Evolutionary conservation across 2,113 vertebrate species (phyloP).

Genomic region (Nanorana parkeri): DNA sequence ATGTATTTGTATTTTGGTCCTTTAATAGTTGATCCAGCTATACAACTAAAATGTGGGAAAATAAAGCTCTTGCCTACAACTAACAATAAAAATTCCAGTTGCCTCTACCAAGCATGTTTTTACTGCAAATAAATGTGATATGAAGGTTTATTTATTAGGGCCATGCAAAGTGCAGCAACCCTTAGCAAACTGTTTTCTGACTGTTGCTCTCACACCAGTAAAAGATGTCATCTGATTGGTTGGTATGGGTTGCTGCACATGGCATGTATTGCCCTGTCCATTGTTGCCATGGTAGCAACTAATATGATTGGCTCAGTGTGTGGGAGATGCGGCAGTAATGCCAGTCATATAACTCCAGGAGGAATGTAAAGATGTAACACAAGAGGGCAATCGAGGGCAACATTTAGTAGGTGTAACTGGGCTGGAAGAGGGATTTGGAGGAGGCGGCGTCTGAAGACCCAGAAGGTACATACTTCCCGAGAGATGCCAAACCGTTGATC

Average conservation of each 20-base stretch:
- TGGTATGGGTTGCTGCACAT: too few relatives aligned
- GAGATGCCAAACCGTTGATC: slow-evolving; percentile 90
- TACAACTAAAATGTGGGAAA: neutral
- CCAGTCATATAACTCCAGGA: neutral
- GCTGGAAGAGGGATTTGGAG: slow-evolving; percentile 87
- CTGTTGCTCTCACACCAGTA: too few relatives aligned
- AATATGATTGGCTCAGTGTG: neutral
- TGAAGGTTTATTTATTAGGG: too few relatives aligned
- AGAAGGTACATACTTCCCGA: slow-evolving; percentile 84
- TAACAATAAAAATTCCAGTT: neutral
- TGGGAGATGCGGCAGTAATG: neutral
- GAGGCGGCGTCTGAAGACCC: slow-evolving; percentile 79
- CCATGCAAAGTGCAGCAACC: too few relatives aligned
- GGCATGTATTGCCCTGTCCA: too few relatives aligned
- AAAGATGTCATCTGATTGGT: too few relatives aligned
- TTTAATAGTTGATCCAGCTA: neutral
- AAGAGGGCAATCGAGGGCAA: neutral
- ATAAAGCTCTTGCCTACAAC: neutral
- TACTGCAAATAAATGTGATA: neutral
- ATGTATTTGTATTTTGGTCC: neutral
- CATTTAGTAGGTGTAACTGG: slow-evolving; percentile 87
- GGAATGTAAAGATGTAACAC: neutral
- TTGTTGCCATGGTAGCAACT: neutral
- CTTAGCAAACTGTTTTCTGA: too few relatives aligned
- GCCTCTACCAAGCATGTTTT: neutral